Conservation (phyloP, 2,113 vertebrate species). For the Eira barbara region DNA sequence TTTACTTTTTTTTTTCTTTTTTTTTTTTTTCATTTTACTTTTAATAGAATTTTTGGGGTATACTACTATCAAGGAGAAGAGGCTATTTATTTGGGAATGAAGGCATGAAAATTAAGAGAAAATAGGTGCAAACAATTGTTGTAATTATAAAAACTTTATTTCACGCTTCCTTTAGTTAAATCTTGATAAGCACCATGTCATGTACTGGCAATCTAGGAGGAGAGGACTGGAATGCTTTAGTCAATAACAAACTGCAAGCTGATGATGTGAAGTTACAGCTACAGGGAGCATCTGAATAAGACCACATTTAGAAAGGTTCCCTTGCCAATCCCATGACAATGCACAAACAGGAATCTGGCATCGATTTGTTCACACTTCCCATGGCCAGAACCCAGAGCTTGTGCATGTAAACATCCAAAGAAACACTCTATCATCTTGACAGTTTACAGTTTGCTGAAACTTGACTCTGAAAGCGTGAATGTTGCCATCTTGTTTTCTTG, state of each 20-base stretch:
- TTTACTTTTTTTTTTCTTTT: too few species aligned
- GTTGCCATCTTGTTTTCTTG: constrained; percentile 56
- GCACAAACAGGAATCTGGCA: constrained; percentile 75
- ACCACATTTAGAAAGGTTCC: constrained; percentile 53
- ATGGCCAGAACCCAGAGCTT: constrained; percentile 76
- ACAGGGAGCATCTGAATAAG: constrained; percentile 62
- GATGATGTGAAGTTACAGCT: constrained; percentile 56
- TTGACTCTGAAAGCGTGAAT: constrained; percentile 62
- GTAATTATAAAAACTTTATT: constrained; percentile 84
- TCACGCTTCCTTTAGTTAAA: constrained; percentile 81
- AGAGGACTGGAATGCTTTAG: constrained; percentile 66
- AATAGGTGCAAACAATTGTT: constrained; percentile 65
- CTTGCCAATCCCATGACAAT: constrained; percentile 14
- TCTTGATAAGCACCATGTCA: constrained; percentile 82
- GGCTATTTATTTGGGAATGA: constrained; percentile 8
- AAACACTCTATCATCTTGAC: constrained; percentile 70
- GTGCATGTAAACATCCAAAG: constrained; percentile 81
- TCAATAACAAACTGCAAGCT: constrained; percentile 65
- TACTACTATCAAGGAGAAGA: neutral
- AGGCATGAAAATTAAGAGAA: constrained; percentile 40
- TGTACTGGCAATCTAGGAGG: constrained; percentile 74
- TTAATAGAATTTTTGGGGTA: neutral
- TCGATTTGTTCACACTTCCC: constrained; percentile 77
- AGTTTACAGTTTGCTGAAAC: constrained; percentile 78
- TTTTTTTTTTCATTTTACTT: neutral